Evolutionary conservation across 1,140 invertebrate species (phyloP), one percentile per base, ranked within the genome.

Genomic region (Meteorus sp.): DNA sequence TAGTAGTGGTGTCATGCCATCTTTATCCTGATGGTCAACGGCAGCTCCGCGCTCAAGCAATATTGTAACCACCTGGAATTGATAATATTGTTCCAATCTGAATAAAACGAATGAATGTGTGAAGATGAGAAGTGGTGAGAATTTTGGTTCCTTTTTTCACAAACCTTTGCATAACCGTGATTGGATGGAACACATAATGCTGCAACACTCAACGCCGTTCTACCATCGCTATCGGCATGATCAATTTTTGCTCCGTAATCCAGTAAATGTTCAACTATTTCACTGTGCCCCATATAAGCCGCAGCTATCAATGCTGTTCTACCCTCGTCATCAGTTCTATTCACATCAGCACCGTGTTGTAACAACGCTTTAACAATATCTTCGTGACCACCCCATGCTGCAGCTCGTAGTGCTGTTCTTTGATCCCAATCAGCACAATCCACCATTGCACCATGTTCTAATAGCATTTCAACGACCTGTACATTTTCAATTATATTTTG

Each of bases 181-280:
- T 89, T 91, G 35, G 91, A 87, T 5, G 92, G 90, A 7, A 94
- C 94, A 78, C 95, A 97, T 11, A 97, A 79, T 0, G 94, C 92
- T 1, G 94, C 94, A 11, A 94, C 94, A 62, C 87, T 91, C n/a
- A 95, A 81, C n/a, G 90, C 94, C 41, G 92, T 97, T 68, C 94
- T 84, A 53, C 93, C 94, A 76, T 97, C 94, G 53, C 90, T 88
- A 74, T 97, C 94, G 0, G 90, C 85, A 68, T 93, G 89, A 77
- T 95, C 89, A 15, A 95, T 90, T 70, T 92, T 84, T 0, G 94
- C 94, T 1, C 91, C 91, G 59, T 89, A 89, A 64, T 93, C 88
- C 5, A 97, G 78, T 5, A 98, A 79, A 66, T 90, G 86, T 58
- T 89, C 84, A 1, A 97, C 94, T 57, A 97, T 95, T 63, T 96